Base-by-base conservation (phyloP, 2,113 vertebrate species). In the Shinisaurus crocodilurus region DNA sequence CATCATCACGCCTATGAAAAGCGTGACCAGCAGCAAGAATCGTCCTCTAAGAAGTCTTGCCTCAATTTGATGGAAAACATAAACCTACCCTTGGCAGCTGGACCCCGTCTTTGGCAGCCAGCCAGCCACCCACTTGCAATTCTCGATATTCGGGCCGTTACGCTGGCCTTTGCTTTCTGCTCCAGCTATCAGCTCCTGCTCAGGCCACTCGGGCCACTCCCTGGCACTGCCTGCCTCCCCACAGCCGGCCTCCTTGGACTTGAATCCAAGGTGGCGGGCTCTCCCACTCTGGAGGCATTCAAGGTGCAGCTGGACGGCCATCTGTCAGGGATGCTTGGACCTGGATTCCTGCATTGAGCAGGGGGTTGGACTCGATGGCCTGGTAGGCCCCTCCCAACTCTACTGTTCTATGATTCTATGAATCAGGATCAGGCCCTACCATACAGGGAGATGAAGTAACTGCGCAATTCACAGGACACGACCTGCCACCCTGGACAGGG, bases 221-320 rank as follows among this genome's bases (percentile, higher is more conserved):
- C 70, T n/a, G 15, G 27, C n/a, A 1, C 25, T 67, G 2, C 65
- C 48, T 6, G n/a, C 57, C 1, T 15, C 50, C n/a, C 1, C 85
- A 27, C 6, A 0, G 23, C 6, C 29, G 2, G 27, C 2, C 77
- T 60, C 50, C 65, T 29, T 13, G 10, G 34, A 72, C 0, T 1
- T 29, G 25, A 37, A 0, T n/a, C n/a, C n/a, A n/a, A n/a, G n/a
- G n/a, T n/a, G n/a, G n/a, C n/a, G n/a, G n/a, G n/a, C n/a, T n/a
- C n/a, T n/a, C n/a, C n/a, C n/a, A n/a, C n/a, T n/a, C n/a, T n/a
- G n/a, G n/a, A n/a, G n/a, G n/a, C n/a, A n/a, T n/a, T n/a, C n/a
- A n/a, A n/a, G n/a, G n/a, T n/a, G n/a, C n/a, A n/a, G n/a, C n/a
- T n/a, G n/a, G n/a, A n/a, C n/a, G n/a, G n/a, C n/a, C n/a, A n/a